Conservation (phyloP, 2,113 vertebrate species). For the Onychorhynchus coronatus region DNA sequence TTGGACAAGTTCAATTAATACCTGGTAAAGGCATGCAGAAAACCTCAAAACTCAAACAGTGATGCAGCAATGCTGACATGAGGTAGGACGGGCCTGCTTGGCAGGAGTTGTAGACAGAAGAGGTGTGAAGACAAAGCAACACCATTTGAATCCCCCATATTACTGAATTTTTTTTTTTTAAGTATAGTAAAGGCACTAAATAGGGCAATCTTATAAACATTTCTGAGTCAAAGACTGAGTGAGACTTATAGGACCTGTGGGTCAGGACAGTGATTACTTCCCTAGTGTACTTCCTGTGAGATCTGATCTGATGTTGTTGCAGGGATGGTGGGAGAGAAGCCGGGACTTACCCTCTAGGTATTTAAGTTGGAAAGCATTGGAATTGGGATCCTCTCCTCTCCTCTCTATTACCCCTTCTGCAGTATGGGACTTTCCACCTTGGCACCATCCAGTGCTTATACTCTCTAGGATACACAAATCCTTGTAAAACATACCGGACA, state of each 20-base stretch:
- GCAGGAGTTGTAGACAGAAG: not conserved
- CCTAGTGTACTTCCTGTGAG: not conserved
- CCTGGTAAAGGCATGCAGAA: not conserved
- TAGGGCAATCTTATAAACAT: not conserved
- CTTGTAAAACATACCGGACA: not conserved
- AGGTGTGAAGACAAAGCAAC: not conserved
- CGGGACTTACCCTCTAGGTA: not conserved
- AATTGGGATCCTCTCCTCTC: not conserved
- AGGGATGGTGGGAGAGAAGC: not conserved
- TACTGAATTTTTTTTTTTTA: not conserved
- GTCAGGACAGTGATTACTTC: not conserved
- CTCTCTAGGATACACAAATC: not conserved
- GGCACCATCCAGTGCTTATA: not conserved
- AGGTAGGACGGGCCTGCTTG: not conserved
- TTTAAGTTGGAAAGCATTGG: not conserved
- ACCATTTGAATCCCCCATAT: not conserved
- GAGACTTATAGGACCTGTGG: not conserved
- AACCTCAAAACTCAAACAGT: not conserved
- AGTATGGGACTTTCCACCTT: not conserved
- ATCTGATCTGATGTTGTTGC: not conserved
- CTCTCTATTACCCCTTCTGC: not conserved
- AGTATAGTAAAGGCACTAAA: not conserved
- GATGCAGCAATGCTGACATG: not conserved
- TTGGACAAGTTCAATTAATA: not conserved
- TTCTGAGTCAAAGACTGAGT: not conserved